A percentile compares a stretch with the other conserved stretches of the same genome.
phyloP scores from a whole-genome alignment of 2,113 vertebrate species.

The Carettochelys insculpta region DNA sequence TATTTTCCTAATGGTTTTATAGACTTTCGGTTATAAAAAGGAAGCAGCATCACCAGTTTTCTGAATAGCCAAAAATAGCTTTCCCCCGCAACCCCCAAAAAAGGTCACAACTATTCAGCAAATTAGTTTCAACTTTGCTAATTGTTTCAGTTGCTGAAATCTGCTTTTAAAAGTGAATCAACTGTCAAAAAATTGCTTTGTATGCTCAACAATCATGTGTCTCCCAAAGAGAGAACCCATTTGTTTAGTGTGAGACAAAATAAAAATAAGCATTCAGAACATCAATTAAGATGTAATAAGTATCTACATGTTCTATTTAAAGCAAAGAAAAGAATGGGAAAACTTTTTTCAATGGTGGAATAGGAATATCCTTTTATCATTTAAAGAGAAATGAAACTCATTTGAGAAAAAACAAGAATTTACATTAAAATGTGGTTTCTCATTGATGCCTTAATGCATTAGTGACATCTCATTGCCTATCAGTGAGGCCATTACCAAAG shows the following conservation, averaged over 20 bases:
- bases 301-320: not conserved
- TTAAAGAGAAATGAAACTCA: not conserved
- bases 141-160: not conserved
- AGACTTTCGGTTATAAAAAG: not conserved
- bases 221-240: not conserved
- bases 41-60: not conserved
- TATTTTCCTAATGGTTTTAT: not conserved
- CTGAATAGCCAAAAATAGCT: not conserved
- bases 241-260: not conserved
- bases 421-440: not conserved
- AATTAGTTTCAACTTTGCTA: not conserved
- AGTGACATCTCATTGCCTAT: not conserved
- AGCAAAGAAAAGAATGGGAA: not conserved
- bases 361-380: not conserved
- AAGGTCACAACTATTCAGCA: not conserved
- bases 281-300: accelerated
- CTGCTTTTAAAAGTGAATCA: not conserved
- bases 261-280: not conserved
- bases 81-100: not conserved
- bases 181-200: not conserved
- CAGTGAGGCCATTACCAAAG: not conserved
- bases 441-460: not conserved
- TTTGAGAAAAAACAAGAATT: not conserved
- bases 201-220: not conserved
- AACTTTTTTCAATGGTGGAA: not conserved